These are phyloP conservation scores for Microplitis deprimator DNA, from an alignment of 2,888 invertebrate species.

Conservation along the genomic window DNA sequence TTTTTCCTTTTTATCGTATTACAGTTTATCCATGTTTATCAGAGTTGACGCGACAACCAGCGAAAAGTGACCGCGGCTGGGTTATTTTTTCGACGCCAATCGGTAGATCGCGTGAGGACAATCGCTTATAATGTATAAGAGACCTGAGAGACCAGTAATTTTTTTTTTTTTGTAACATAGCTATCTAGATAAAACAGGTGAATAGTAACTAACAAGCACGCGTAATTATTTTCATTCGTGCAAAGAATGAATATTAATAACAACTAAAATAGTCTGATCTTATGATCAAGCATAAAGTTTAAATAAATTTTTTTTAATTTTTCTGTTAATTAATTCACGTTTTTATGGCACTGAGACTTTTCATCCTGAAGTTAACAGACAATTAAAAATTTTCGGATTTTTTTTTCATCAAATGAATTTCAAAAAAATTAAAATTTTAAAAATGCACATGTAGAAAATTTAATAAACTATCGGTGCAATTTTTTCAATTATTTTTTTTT, in stretches of 20 bases:
- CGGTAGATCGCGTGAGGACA: conserved; percentile 41
- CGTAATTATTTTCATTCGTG: not conserved
- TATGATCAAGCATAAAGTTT: not conserved
- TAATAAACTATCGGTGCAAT: too few species aligned
- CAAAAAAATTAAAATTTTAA: too few species aligned
- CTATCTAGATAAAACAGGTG: not conserved
- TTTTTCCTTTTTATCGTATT: conserved; percentile 22
- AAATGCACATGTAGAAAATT: too few species aligned
- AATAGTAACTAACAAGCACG: not conserved
- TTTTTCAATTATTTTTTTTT: too few species aligned
- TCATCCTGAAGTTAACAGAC: too few species aligned
- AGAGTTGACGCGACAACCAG: conserved; percentile 35
- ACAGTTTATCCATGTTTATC: conserved; percentile 21
- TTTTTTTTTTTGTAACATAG: conserved; percentile 14
- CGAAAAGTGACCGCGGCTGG: conserved; percentile 39
- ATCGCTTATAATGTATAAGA: conserved; percentile 24
- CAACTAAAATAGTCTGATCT: not conserved
- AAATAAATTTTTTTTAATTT: not conserved
- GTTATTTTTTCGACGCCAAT: conserved; percentile 41
- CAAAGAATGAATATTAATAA: not conserved
- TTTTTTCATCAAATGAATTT: too few species aligned
- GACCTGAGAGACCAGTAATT: conserved; percentile 15
- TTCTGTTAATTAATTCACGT: not conserved
- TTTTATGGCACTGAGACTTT: too few species aligned
- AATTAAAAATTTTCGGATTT: too few species aligned